Base-by-base conservation (phyloP, 1,140 invertebrate genomes). In the Mizuhopecten yessoensis region DNA sequence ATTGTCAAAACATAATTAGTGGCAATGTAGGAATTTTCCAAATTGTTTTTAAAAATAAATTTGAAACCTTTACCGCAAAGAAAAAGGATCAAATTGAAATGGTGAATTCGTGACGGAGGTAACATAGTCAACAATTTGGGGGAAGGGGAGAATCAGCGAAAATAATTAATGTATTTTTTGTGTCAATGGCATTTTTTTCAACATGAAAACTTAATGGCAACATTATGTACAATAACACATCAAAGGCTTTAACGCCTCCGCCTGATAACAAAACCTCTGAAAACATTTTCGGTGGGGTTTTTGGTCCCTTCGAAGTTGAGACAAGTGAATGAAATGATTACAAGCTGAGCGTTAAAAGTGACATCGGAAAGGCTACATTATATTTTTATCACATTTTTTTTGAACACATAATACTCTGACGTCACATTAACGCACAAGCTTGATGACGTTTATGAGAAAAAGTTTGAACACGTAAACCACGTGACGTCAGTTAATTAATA, bases 131-230 rank as follows among this genome's bases (percentile, higher is more conserved):
- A 75, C 57, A 75, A 9, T 57, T 57, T 0, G 11, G 57, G 57
- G 57, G 23, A 29, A 75, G n/a, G 57, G 57, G 23, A 29, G 57
- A 75, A 75, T 29, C 11, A 9, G 57, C 57, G 57, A 75, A 75
- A 75, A 75, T 75, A 75, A n/a, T 39, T 75, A 75, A n/a, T 39
- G 36, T 11, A 11, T 7, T 29, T 75, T 75, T 75, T 75, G 57
- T 75, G 57, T 75, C 57, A 75, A 75, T 29, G 57, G 57, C 17
- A 75, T 75, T 45, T 45, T n/a, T n/a, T 75, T n/a, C 5, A 75
- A 75, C 57, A 75, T 75, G 57, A 75, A 75, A 75, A 75, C 57
- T 75, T 75, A 75, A 75, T 75, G 29, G 45, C n/a, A 75, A 75
- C 57, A 75, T 75, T 75, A 75, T 75, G 29, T 75, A 75, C 57